Percentiles rank a stretch among this genome's conserved stretches.
Evolutionary conservation across 2,797 vertebrate species (phyloP).

Genomic region (Phaenicophaeus curvirostris): DNA sequence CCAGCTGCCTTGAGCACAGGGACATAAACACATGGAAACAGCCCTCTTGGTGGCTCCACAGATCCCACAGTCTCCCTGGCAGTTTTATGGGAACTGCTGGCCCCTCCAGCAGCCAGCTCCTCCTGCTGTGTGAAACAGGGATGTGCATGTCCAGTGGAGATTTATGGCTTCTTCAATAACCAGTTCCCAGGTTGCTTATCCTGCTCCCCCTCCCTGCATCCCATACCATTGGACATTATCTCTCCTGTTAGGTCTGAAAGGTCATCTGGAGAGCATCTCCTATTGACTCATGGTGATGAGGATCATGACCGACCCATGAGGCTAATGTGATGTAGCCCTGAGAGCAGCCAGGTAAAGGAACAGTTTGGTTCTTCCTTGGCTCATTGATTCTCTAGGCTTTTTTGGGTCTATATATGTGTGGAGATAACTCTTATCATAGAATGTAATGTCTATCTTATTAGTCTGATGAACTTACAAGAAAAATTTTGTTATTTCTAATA

Average conservation of each 20-base stretch:
- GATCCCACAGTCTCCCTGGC: too few relatives aligned
- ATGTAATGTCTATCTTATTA: neutral
- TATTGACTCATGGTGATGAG: neutral
- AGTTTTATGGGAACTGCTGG: too few relatives aligned
- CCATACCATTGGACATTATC: neutral
- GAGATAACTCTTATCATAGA: neutral
- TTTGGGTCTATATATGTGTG: fast-evolving
- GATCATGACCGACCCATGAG: neutral
- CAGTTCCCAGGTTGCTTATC: too few relatives aligned
- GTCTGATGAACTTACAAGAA: neutral
- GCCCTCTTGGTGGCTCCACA: too few relatives aligned
- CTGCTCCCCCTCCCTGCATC: too few relatives aligned
- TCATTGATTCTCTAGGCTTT: neutral
- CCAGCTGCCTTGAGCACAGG: too few relatives aligned
- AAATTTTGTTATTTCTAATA: neutral
- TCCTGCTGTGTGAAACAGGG: too few relatives aligned
- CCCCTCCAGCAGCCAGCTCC: too few relatives aligned
- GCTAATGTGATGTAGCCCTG: neutral
- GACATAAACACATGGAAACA: too few relatives aligned
- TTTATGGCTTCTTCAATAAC: too few relatives aligned
- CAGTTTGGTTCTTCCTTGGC: neutral
- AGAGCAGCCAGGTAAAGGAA: neutral
- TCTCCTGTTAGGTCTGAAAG: neutral
- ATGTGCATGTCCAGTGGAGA: too few relatives aligned
- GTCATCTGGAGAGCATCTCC: neutral